Evolutionary conservation across 2,113 vertebrate species (phyloP), one percentile per base, ranked within the genome.

Genomic region (Catharus fuscescens): DNA sequence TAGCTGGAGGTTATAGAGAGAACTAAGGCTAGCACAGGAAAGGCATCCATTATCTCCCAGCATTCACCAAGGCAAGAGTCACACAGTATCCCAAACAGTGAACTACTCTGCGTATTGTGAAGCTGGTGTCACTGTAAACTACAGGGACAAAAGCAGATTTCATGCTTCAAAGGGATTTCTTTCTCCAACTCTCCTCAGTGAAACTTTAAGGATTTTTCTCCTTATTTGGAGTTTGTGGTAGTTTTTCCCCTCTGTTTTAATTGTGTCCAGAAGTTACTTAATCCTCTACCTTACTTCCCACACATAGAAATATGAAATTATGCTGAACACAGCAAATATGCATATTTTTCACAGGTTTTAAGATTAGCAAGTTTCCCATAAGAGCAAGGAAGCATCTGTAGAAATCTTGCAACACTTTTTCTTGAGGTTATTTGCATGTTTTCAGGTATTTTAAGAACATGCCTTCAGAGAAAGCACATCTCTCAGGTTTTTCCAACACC

Each of bases 331-430:
- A 34, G n/a, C 18, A 95, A 92, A 94, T 17, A 28, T 2, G 18
- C 29, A 59, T 70, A n/a, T 90, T 94, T 86, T 83, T 48, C 91
- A 87, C n/a, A 45, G 71, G 69, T 88, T 93, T 80, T 66, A 38
- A 66, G 72, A 73, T 11, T 17, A 86, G 70, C 3, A 80, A 21
- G 10, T 80, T 95, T 94, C 72, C 80, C 86, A 93, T 34, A 62
- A 77, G 34, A 80, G 36, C 56, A 80, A 74, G 14, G 26, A 78
- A 80, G 4, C 16, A 83, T 72, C 34, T 56, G 47, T 9, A 83
- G 60, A 80, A 93, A 42, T 61, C 29, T 80, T 44, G 31, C 38
- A 82, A 45, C 4, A 23, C 6, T 65, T 90, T 76, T 94, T 72
- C 81, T 82, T 83, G 85, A 53, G 45, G 36, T 90, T 86, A 53